These are phyloP conservation scores for Lepisosteus osseus DNA, from an alignment of 2,113 vertebrate genomes.

Conservation along the genomic window DNA sequence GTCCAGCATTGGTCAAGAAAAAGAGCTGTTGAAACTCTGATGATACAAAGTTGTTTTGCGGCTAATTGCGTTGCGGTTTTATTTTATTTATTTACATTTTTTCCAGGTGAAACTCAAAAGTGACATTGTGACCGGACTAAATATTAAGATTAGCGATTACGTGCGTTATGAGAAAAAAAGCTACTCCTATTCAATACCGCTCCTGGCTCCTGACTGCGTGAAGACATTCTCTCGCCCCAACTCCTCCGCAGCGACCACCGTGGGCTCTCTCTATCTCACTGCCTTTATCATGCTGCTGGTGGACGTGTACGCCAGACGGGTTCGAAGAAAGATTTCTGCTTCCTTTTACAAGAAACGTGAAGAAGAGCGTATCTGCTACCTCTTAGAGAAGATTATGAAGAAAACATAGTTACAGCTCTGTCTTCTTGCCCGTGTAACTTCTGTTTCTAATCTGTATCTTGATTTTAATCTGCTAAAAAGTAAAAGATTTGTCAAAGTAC, in stretches of 20 bases:
- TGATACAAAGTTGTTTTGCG: no score
- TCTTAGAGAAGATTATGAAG: slow-evolving; percentile 20
- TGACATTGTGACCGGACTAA: no score
- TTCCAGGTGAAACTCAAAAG: no score
- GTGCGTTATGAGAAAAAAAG: not conserved
- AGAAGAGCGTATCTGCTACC: slow-evolving; percentile 16
- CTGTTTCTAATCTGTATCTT: no score
- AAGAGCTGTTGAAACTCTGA: no score
- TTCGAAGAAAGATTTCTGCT: slow-evolving; percentile 28
- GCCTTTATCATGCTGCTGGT: slow-evolving; percentile 21
- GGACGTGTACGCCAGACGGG: slow-evolving; percentile 26
- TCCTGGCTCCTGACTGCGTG: slow-evolving; percentile 12
- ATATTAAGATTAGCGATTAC: no score
- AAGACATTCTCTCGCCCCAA: slow-evolving; percentile 6
- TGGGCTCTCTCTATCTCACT: slow-evolving; percentile 9
- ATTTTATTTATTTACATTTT: no score
- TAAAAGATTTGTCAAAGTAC: no score
- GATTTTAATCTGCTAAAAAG: no score
- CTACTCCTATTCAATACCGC: slow-evolving; percentile 4
- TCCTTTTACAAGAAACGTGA: slow-evolving; percentile 24
- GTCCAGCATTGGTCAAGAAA: no score
- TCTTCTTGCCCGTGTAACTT: no score
- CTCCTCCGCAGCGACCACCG: not conserved
- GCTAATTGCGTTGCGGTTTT: no score
- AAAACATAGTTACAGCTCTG: not conserved